Conservation (phyloP, 2,888 invertebrate species). For the Opisthograptis luteolata region DNA sequence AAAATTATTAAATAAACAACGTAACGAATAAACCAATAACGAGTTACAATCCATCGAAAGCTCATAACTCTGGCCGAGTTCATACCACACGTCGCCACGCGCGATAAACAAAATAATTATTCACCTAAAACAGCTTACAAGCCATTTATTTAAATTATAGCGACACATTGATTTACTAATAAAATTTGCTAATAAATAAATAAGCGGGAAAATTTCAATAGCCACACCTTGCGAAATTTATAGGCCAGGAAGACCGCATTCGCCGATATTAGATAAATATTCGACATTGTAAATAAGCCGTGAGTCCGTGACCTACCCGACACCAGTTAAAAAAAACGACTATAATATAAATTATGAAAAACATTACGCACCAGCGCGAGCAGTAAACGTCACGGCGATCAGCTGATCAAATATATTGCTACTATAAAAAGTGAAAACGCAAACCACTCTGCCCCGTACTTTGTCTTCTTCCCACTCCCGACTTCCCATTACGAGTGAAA, state of each 20-base stretch:
- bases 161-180: constrained; percentile 43
- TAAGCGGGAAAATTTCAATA: constrained; percentile 48
- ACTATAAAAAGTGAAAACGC: constrained; percentile 84
- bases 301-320: constrained; percentile 79
- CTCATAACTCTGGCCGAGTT: constrained; percentile 36
- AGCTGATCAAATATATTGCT: constrained; percentile 85
- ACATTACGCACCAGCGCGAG: constrained; percentile 73
- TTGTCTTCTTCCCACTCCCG: constrained; percentile 56
- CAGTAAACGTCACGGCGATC: constrained; percentile 83
- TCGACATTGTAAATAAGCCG: constrained; percentile 76
- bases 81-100: constrained; percentile 26
- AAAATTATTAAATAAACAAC: too few species aligned
- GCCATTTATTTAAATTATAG: constrained; percentile 37
- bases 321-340: constrained; percentile 70
- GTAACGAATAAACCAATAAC: too few species aligned
- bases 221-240: constrained; percentile 50
- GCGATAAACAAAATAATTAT: constrained; percentile 24
- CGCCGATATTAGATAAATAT: constrained; percentile 66
- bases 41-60: constrained; percentile 17
- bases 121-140: constrained; percentile 16
- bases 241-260: constrained; percentile 40
- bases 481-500: constrained; percentile 39
- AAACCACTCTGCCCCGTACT: constrained; percentile 67
- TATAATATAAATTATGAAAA: constrained; percentile 82
- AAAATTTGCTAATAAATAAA: constrained; percentile 42